Base-by-base conservation (phyloP, 2,888 invertebrate genomes). In the Entomobrya proxima region DNA sequence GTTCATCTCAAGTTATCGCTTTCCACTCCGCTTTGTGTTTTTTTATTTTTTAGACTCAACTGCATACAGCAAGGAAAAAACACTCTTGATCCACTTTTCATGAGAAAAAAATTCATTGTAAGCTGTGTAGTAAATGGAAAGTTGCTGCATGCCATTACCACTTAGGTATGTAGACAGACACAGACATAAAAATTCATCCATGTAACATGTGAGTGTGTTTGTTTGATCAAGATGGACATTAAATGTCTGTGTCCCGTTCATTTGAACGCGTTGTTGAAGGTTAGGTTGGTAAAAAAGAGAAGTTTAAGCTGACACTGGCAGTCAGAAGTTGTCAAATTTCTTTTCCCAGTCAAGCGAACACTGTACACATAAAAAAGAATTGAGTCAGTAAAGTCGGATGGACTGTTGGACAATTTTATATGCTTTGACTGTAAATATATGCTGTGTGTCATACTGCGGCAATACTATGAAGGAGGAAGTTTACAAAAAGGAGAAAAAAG, bases 271-370 rank as follows among this genome's bases (percentile, higher is more conserved):
- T 6, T 27, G 69, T 69, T 44, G 40, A 69, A 69, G 69, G 69
- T 69, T 69, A 69, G 27, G 15, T 69, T n/a, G 61, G 61, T 61
- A 61, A 32, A 21, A 67, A 67, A 69, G 44, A 69, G 30, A 27
- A 15, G 18, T n/a, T 67, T 44, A 27, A 15, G 27, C 77, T 50
- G 61, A 72, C 72, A 72, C 58, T 13, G 72, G 44, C 40, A 81
- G 55, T 81, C 67, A 81, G 44, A 35, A 55, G 30, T 74, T 82
- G 75, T 82, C 82, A 82, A 47, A 82, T 64, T 82, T 74, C 32
- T n/a, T 61, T 81, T 75, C 82, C 24, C 55, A 74, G 44, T 74
- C 82, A 75, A 44, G 50, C 58, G 24, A 44, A 40, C 21, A 30
- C 52, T 52, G 32, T n/a, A 74, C 35, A 35, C 21, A 52, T 55